These are phyloP conservation scores for Eonycteris spelaea DNA, from an alignment of 2,113 vertebrate genomes.

Conservation along the genomic window DNA sequence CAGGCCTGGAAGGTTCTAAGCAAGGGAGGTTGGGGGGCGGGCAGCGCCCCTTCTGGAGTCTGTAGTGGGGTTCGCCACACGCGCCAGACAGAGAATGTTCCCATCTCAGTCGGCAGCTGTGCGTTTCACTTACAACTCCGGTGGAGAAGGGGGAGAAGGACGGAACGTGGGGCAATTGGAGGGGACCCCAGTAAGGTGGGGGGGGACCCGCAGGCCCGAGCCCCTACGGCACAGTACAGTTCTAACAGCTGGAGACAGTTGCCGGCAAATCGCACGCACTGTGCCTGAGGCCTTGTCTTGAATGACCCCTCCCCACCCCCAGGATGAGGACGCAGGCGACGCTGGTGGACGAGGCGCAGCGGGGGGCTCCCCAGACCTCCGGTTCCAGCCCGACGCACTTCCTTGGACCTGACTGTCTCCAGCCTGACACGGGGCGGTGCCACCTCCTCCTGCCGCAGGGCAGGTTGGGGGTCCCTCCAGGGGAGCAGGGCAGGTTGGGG, in stretches of 20 bases:
- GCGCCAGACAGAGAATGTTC: neutral
- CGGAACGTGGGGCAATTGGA: too few species aligned
- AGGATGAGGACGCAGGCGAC: neutral
- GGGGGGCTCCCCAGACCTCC: neutral
- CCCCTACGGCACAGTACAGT: neutral
- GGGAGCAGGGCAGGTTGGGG: too few species aligned
- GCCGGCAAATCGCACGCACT: fast-evolving
- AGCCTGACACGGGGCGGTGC: fast-evolving
- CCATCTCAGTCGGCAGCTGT: fast-evolving
- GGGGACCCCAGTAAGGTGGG: too few species aligned
- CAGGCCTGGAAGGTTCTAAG: neutral
- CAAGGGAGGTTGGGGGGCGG: too few species aligned
- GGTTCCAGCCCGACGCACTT: fast-evolving
- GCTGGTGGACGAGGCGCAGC: neutral
- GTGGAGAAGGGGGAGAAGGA: neutral
- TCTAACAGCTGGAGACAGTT: neutral
- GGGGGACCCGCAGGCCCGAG: too few species aligned
- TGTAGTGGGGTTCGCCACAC: neutral
- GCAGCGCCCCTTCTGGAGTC: fast-evolving
- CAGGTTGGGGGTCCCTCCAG: fast-evolving
- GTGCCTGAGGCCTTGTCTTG: neutral
- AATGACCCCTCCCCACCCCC: fast-evolving
- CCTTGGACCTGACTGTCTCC: neutral
- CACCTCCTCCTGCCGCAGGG: neutral
- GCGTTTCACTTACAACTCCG: fast-evolving